Conservation (phyloP, 2,888 invertebrate genomes). For the Helobdella robusta region DNA sequence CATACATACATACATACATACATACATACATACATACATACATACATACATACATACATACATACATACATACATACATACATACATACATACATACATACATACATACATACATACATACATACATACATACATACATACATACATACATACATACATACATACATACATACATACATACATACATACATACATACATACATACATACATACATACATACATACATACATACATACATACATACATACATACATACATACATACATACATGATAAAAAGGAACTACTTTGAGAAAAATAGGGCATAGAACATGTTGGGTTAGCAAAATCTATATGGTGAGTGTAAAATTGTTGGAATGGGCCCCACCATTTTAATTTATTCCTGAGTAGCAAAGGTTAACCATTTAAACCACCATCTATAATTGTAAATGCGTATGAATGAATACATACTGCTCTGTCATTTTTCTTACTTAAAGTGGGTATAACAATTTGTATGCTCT, state of each 20-base stretch:
- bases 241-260: conserved; percentile 2
- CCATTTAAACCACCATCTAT: too few relatives aligned
- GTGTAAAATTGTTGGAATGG: too few relatives aligned
- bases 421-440: too few relatives aligned
- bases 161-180: conserved; percentile 2
- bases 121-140: conserved; percentile 2
- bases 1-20: conserved; percentile 15
- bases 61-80: conserved; percentile 2
- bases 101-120: conserved; percentile 2
- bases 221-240: conserved; percentile 2
- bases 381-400: too few relatives aligned
- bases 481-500: too few relatives aligned
- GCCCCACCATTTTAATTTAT: too few relatives aligned
- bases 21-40: conserved; percentile 2
- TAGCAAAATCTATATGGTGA: too few relatives aligned
- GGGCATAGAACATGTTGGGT: too few relatives aligned
- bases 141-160: conserved; percentile 2
- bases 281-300: too few relatives aligned
- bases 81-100: conserved; percentile 2
- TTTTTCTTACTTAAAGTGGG: too few relatives aligned
- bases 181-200: conserved; percentile 2
- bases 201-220: conserved; percentile 2
- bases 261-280: not conserved
- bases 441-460: too few relatives aligned
- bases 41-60: conserved; percentile 2